Evolutionary conservation across 2,797 vertebrate genomes (phyloP).

Genomic region (Thamnophis elegans): DNA sequence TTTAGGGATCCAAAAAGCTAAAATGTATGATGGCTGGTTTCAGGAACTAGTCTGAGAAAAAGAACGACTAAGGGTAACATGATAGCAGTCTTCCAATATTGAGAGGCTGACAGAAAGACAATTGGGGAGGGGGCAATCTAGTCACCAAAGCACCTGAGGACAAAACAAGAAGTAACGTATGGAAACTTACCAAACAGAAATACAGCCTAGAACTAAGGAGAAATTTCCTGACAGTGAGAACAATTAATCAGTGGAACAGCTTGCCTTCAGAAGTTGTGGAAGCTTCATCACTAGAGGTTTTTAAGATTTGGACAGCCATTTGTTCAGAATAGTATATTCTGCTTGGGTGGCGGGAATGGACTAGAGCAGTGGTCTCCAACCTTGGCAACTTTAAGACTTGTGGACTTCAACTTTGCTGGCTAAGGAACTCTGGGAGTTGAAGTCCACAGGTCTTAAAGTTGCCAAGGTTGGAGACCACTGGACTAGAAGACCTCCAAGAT

Average conservation of each 20-base stretch:
- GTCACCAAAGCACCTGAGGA: background rate
- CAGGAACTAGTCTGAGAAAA: too few species aligned
- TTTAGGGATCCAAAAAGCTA: background rate
- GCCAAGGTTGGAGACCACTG: too few species aligned
- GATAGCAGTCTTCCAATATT: too few species aligned
- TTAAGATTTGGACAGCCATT: background rate
- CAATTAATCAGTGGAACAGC: background rate
- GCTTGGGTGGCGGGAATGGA: background rate
- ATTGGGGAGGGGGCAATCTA: background rate
- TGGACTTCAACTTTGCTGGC: too few species aligned
- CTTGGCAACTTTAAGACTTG: too few species aligned
- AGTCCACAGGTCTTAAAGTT: too few species aligned
- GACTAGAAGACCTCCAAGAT: background rate
- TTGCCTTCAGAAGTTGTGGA: background rate
- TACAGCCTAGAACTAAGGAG: background rate
- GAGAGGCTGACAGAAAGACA: too few species aligned
- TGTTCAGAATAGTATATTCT: background rate
- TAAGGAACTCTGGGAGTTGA: too few species aligned
- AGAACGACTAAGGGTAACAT: background rate
- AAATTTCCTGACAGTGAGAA: background rate
- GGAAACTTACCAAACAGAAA: background rate
- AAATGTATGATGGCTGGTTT: background rate
- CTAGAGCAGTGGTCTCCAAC: too few species aligned
- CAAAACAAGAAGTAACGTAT: background rate
- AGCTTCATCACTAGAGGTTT: background rate